phyloP scores from a whole-genome alignment of 2,888 invertebrate genomes.

The Gibbula magus region DNA sequence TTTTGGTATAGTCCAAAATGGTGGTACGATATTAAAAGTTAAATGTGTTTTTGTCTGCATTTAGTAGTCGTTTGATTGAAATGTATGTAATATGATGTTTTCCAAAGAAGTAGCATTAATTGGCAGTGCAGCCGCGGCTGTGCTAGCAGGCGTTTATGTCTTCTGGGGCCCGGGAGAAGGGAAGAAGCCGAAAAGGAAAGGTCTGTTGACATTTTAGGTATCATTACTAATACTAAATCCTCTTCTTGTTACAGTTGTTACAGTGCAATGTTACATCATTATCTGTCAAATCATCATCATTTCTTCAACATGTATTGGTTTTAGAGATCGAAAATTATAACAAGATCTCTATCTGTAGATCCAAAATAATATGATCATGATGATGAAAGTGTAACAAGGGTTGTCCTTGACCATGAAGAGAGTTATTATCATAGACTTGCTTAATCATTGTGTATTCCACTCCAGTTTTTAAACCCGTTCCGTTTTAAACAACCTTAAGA shows the following conservation, averaged over 20 bases:
- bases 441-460: too few relatives aligned
- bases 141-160: slow-evolving; percentile 64
- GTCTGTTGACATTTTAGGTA: slow-evolving; percentile 8
- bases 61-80: background rate
- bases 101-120: slow-evolving; percentile 45
- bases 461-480: too few relatives aligned
- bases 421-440: background rate
- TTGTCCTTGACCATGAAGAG: background rate
- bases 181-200: slow-evolving; percentile 44
- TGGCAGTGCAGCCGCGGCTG: slow-evolving; percentile 56
- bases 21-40: background rate
- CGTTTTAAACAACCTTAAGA: too few relatives aligned
- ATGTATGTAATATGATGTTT: slow-evolving; percentile 32
- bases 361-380: too few relatives aligned
- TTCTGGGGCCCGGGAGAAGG: slow-evolving; percentile 65
- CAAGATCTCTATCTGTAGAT: too few relatives aligned
- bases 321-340: too few relatives aligned
- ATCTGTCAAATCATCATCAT: background rate
- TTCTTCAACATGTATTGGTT: background rate
- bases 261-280: background rate
- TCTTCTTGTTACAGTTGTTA: too few relatives aligned
- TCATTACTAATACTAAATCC: too few relatives aligned
- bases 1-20: background rate
- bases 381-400: too few relatives aligned
- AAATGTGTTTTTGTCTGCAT: background rate